Base-by-base conservation (phyloP, 2,888 invertebrate genomes). In the Catocala nupta region DNA sequence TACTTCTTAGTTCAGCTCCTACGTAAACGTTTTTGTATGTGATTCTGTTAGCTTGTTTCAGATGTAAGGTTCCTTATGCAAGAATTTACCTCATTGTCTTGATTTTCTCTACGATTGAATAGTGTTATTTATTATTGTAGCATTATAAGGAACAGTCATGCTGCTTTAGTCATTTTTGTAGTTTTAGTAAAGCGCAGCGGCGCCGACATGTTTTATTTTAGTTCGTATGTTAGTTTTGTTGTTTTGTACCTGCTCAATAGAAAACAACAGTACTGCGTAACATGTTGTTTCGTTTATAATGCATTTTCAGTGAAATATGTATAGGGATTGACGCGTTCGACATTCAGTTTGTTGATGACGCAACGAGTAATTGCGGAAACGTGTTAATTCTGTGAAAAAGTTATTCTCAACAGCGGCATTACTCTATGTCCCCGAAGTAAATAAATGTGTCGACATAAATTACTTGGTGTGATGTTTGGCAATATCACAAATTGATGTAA, bases 141-240 rank as follows among this genome's bases (percentile, higher is more conserved):
- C 70, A 67, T 77, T 71, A 34, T 90, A 91, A 90, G 90, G 69
- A 83, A 81, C 77, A 93, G 92, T 92, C 93, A 92, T 86, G 83
- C 85, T 82, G 85, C 82, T 87, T 85, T 92, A 93, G 93, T 93
- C 92, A 93, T 92, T 92, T 88, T 90, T 80, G 81, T 92, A 90
- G 87, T 73, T 69, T 80, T 87, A 89, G 84, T 75, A 62, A 63
- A 55, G 65, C 69, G 69, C 61, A 51, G 73, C 69, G 74, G 60
- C 68, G 61, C 59, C 63, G 65, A 47, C 66, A 74, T 70, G 48
- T 68, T 71, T 68, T 75, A 67, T 71, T 77, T 68, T 66, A 56
- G 55, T 65, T 62, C 55, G 59, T 65, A 55, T 66, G 52, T 48
- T 62, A 70, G 75, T 62, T 81, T 86, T 81, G 82, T 81, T 90